Conservation (phyloP, 2,888 invertebrate species). For the Metellina segmentata region DNA sequence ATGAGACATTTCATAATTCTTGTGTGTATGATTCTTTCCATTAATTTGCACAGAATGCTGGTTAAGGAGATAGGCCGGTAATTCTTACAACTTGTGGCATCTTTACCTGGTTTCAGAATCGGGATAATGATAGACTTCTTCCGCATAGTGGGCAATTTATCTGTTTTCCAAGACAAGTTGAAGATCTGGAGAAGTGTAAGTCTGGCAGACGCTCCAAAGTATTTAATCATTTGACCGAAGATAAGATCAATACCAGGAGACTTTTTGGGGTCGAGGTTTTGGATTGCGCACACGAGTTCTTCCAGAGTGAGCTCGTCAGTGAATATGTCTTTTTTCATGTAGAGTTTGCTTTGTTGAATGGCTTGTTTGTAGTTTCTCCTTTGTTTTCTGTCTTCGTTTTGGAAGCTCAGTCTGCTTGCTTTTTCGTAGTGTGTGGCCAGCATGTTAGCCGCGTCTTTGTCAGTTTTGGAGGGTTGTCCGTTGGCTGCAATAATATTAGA, state of each 20-base stretch:
- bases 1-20: slow-evolving; percentile 12
- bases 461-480: slow-evolving; percentile 5
- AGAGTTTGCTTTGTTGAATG: too few species aligned
- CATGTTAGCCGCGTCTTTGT: slow-evolving; percentile 27
- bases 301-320: neutral
- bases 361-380: too few species aligned
- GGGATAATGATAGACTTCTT: too few species aligned
- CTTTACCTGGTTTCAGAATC: too few species aligned
- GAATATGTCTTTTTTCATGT: neutral
- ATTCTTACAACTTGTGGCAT: too few species aligned
- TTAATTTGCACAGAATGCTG: too few species aligned
- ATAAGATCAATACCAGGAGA: neutral
- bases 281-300: neutral
- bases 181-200: too few species aligned
- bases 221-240: neutral
- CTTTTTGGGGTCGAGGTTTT: neutral
- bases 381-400: neutral
- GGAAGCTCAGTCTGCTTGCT: neutral
- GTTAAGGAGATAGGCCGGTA: too few species aligned
- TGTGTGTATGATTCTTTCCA: too few species aligned
- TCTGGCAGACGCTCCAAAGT: neutral
- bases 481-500: neutral
- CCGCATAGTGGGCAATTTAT: too few species aligned
- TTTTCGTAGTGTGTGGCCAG: slow-evolving; percentile 17
- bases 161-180: too few species aligned